Conservation (phyloP, 2,797 vertebrate species). For the Chelon auratus region DNA sequence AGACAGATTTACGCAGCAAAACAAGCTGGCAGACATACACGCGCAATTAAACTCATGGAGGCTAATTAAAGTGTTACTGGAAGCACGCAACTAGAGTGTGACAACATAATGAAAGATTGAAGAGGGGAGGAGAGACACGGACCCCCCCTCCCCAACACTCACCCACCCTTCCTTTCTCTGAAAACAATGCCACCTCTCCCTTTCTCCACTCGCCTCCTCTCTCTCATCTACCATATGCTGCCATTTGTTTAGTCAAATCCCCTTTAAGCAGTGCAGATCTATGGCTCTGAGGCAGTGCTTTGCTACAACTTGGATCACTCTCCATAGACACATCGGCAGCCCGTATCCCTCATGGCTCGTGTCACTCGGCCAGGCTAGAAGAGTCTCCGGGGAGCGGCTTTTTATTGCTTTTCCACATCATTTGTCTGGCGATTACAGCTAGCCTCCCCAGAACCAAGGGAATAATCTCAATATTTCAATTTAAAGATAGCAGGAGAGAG, state of each 20-base stretch:
- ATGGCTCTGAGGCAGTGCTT: constrained; percentile 71
- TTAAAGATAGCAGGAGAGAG: constrained; percentile 65
- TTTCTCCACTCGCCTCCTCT: constrained; percentile 63
- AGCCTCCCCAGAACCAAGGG: constrained; percentile 65
- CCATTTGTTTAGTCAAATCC: constrained; percentile 88
- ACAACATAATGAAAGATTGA: constrained; percentile 89
- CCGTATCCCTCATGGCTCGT: constrained; percentile 72
- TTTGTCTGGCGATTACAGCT: constrained; percentile 82
- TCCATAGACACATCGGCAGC: constrained; percentile 64
- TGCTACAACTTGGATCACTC: constrained; percentile 61
- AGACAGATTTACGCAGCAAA: constrained; percentile 74
- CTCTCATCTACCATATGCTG: constrained; percentile 89
- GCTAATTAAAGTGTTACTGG: constrained; percentile 84
- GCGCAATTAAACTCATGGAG: constrained; percentile 81
- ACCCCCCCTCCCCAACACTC: constrained; percentile 46
- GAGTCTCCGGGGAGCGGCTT: constrained; percentile 74
- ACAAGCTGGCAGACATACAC: constrained; percentile 75
- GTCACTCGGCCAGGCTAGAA: constrained; percentile 74
- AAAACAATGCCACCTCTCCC: constrained; percentile 84
- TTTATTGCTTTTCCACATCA: constrained; percentile 84
- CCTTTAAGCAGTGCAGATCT: constrained; percentile 80
- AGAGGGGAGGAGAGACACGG: constrained; percentile 78
- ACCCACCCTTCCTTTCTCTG: constrained; percentile 64
- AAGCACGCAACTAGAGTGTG: constrained; percentile 82
- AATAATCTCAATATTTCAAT: constrained; percentile 83